Base-by-base conservation (phyloP, 2,888 invertebrate species). In the Volucella zonaria region DNA sequence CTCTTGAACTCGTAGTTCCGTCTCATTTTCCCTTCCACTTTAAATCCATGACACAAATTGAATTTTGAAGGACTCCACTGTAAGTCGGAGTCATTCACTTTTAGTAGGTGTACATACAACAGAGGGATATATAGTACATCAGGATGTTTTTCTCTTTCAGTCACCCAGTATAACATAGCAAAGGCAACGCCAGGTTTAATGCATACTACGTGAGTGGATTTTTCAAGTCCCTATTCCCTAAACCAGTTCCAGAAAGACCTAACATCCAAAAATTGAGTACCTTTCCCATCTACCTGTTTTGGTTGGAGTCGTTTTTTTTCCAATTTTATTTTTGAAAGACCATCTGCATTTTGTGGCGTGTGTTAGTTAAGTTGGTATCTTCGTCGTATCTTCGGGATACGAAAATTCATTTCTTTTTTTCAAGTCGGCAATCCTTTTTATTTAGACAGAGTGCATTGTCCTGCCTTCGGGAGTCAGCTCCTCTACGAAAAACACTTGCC, bases 281-380 rank as follows among this genome's bases (percentile, higher is more conserved):
- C 64, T 83, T 71, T 79, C 71, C 42, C 70, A 31, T 62, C 51
- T 31, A 43, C 52, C 23, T 42, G 38, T 76, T 76, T 75, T 15
- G 23, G 64, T n/a, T 23, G 2, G 2, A 23, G 3, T 23, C 23
- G n/a, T n/a, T 31, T 31, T 31, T 31, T 31, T 31, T 31, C 1
- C 6, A 31, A 31, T 31, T 31, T 31, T 31, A 31, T 73, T 67
- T 68, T 70, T 45, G 52, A 38, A 49, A 74, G 70, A 79, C 68
- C 82, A 83, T 83, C 82, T 83, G 83, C 80, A 47, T n/a, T 68
- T 43, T 59, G 43, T 80, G 80, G 83, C 83, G 83, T 81, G 83
- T 66, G 83, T 83, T 79, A 11, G 83, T 83, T 79, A 11, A 61
- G 40, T 59, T 54, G 75, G 61, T 80, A 70, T 74, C 43, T 14